Evolutionary conservation across 1,140 invertebrate species (phyloP).

Genomic region (Trichoplusia ni): DNA sequence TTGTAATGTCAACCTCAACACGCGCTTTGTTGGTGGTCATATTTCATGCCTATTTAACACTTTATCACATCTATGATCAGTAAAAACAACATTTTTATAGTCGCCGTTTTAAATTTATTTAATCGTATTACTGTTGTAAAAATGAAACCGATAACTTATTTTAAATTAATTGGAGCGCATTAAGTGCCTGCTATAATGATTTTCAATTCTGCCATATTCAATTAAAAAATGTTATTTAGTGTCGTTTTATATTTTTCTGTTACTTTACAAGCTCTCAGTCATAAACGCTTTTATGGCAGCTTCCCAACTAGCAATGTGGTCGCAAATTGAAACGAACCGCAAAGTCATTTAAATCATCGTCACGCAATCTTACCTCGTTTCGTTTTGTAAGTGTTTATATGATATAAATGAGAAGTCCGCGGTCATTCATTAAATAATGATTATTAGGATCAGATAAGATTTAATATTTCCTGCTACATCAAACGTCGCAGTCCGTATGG

Average conservation of each 20-base stretch:
- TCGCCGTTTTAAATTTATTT: too few relatives aligned
- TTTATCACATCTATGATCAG: too few relatives aligned
- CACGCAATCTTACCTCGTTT: conserved; percentile 55
- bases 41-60: conserved; percentile 17
- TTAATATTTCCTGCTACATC: conserved; percentile 49
- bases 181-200: conserved; percentile 22
- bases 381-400: conserved; percentile 33
- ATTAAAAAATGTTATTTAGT: conserved; percentile 32
- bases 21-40: conserved; percentile 23
- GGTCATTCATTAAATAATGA: background rate
- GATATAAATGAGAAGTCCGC: too few relatives aligned
- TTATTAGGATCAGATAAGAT: conserved; percentile 2
- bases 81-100: too few relatives aligned
- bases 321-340: conserved; percentile 70
- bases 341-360: conserved; percentile 65
- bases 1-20: conserved; percentile 23
- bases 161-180: conserved; percentile 8
- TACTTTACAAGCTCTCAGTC: conserved; percentile 41
- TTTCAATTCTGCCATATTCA: conserved; percentile 17
- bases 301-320: conserved; percentile 60
- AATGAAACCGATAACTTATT: background rate
- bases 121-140: background rate
- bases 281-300: conserved; percentile 48
- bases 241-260: conserved; percentile 38
- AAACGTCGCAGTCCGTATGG: conserved; percentile 17